Evolutionary conservation across 2,888 invertebrate species (phyloP).

Genomic region (Lithodes maja): DNA sequence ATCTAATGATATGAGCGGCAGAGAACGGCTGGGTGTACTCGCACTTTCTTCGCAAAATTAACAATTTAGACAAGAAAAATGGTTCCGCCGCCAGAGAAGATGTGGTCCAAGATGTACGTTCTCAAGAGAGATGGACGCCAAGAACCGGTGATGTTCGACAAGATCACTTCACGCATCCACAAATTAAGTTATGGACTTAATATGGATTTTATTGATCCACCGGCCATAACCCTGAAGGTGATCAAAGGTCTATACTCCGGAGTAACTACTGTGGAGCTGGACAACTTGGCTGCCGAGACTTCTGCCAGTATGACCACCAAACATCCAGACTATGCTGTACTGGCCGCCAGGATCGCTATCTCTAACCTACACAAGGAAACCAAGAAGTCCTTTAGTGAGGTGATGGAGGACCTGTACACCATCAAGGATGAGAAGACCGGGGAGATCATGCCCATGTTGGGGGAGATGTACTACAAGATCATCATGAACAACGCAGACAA

Average conservation of each 20-base stretch:
- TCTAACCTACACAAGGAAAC: constrained; percentile 99
- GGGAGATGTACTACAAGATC: constrained; percentile 86
- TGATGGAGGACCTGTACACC: constrained; percentile 89
- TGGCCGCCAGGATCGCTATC: constrained; percentile 88
- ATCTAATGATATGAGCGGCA: too few species aligned
- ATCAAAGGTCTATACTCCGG: constrained; percentile 96
- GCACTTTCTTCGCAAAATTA: too few species aligned
- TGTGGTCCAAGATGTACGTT: constrained; percentile 71
- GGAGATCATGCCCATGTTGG: constrained; percentile 87
- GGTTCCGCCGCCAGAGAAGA: constrained; percentile 49
- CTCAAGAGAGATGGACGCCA: constrained; percentile 83
- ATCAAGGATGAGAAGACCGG: constrained; percentile 85
- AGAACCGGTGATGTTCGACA: constrained; percentile 96
- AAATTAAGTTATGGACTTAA: constrained; percentile 97
- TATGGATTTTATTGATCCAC: constrained; percentile 97
- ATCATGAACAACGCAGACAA: constrained; percentile 90
- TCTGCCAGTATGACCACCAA: constrained; percentile 98
- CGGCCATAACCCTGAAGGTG: constrained; percentile 91
- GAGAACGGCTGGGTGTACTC: too few species aligned
- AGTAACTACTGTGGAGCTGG: constrained; percentile 96
- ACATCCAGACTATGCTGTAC: constrained; percentile 93
- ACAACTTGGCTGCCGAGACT: constrained; percentile 98
- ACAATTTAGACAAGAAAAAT: too few species aligned
- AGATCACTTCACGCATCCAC: constrained; percentile 96
- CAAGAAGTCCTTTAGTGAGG: constrained; percentile 94